Percentiles rank a stretch among this genome's conserved stretches.
These are phyloP conservation scores for Cheilosia variabilis DNA, from an alignment of 2,888 invertebrate genomes.

Conservation along the genomic window DNA sequence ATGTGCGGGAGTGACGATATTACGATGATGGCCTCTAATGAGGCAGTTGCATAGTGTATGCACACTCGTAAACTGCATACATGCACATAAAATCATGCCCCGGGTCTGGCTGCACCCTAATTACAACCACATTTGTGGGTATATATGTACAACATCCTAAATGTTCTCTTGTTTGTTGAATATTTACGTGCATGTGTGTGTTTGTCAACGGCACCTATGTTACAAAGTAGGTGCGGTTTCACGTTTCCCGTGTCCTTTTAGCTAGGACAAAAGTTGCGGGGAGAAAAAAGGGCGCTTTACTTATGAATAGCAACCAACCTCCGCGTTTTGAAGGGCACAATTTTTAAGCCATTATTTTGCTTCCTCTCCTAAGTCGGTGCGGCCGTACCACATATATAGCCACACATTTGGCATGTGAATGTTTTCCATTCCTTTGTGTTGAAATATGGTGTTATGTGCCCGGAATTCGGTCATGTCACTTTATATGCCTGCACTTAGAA, in stretches of 20 bases:
- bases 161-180: not conserved
- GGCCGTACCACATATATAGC: constrained; percentile 40
- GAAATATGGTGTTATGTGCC: constrained; percentile 37
- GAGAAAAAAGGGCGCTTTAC: constrained; percentile 21
- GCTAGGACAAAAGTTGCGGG: constrained; percentile 35
- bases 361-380: constrained; percentile 26
- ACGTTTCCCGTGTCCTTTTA: constrained; percentile 51
- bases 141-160: constrained; percentile 14
- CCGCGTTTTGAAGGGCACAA: constrained; percentile 68
- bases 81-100: not conserved
- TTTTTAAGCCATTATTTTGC: constrained; percentile 65
- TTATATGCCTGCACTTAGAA: constrained; percentile 24
- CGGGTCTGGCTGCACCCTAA: constrained; percentile 47
- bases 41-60: constrained; percentile 61
- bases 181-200: constrained; percentile 11
- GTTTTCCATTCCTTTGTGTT: constrained; percentile 51
- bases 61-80: constrained; percentile 34
- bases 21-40: constrained; percentile 60
- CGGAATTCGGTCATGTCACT: constrained; percentile 69
- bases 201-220: constrained; percentile 21
- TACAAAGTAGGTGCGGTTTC: constrained; percentile 50
- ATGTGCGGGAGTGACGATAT: constrained; percentile 2
- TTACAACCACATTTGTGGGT: constrained; percentile 39
- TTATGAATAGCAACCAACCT: constrained; percentile 50
- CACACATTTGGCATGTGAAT: constrained; percentile 30